Base-by-base conservation (phyloP, 1,140 invertebrate genomes). In the Sminthurides bifidus region DNA sequence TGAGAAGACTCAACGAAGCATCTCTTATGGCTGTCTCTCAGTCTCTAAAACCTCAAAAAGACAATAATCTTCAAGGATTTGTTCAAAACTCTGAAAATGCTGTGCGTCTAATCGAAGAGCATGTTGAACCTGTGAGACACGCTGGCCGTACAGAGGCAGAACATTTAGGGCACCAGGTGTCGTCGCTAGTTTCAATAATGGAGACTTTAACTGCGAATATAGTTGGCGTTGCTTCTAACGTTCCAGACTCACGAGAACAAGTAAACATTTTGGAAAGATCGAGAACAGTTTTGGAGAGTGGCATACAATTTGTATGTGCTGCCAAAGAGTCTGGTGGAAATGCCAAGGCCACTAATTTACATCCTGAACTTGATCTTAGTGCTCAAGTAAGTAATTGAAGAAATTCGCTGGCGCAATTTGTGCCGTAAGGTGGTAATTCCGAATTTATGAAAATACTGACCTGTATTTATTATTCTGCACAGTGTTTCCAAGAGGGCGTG, bases 271-370 rank as follows among this genome's bases (percentile, higher is more conserved):
- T 98, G 17, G 88, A 96, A 68, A 90, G 95, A 70, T 83, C 87
- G 0, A 92, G 95, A 70, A 95, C 93, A 0, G 89, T 97, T 15
- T 79, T 87, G 0, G 94, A 98, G 74, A 87, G 87, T 12, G 79
- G 85, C 10, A 71, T 90, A 10, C 88, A 93, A 67, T 73, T 96
- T 33, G 75, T 96, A 40, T 84, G 83, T 61, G 80, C 85, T 1
- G 81, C 85, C 4, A 93, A 92, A 69, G 88, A 95, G 67, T 80
- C 82, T 8, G 91, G 84, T 2, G 92, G 92, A n/a, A 96, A 95
- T 78, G 84, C 89, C 0, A 84, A 85, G 37, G 59, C 63, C 1
- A 58, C 58, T 8, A 43, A 54, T 14, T 52, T 65, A 6, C 64
- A 65, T 57, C 54, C 61, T 2, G 61, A 65, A 48, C 46, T 65